Evolutionary conservation across 2,113 vertebrate genomes (phyloP).

Genomic region (Carassius gibelio): DNA sequence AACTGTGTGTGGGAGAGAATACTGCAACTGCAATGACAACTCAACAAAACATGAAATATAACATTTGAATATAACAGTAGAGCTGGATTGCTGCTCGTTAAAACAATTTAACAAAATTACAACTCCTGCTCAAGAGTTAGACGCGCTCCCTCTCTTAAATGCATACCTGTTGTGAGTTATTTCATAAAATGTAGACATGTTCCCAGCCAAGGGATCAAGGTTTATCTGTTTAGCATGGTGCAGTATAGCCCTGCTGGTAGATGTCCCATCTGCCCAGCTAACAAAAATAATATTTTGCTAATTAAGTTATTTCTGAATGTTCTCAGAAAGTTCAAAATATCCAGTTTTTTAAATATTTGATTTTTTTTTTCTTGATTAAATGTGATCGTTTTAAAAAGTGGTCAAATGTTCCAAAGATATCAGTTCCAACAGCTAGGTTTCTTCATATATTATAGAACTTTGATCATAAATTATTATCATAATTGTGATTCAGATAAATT

Average conservation of each 20-base stretch:
- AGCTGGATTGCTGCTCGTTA: not conserved
- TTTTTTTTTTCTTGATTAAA: too few species aligned
- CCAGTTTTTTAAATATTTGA: too few species aligned
- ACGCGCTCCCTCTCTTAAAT: not conserved
- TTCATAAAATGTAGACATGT: not conserved
- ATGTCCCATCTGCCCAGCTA: not conserved
- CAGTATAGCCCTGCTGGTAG: not conserved
- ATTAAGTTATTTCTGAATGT: too few species aligned
- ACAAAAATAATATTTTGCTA: not conserved
- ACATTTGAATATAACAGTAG: not conserved
- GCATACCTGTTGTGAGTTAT: not conserved
- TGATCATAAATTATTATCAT: not conserved
- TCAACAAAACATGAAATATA: not conserved
- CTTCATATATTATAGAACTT: not conserved
- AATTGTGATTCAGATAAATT: not conserved
- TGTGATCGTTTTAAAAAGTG: not conserved
- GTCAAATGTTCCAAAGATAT: not conserved
- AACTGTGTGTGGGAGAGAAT: slow-evolving; percentile 20
- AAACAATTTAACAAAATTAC: not conserved
- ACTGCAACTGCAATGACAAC: not conserved
- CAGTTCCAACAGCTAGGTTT: not conserved
- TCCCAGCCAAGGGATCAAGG: not conserved
- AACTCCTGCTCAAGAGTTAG: not conserved
- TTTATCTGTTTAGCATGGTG: not conserved
- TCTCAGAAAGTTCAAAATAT: too few species aligned